phyloP scores from a whole-genome alignment of 2,113 vertebrate species.

The Bungarus multicinctus region DNA sequence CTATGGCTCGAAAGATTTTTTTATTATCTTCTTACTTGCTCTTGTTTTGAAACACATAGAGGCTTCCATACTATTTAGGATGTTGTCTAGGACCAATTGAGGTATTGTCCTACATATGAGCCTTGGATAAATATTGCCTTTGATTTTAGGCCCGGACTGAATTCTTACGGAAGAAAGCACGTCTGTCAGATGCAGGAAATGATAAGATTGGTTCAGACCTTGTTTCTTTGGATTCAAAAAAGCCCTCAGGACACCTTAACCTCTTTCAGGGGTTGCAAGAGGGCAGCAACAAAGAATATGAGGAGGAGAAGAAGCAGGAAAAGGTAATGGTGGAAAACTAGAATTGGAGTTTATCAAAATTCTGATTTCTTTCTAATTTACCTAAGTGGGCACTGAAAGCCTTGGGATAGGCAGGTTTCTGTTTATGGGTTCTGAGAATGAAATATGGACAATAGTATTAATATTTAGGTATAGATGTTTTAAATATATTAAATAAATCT shows the following conservation, averaged over 20 bases:
- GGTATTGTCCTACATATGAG: neutral
- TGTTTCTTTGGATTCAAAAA: constrained; percentile 11
- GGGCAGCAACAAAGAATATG: constrained; percentile 79
- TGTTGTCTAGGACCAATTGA: neutral
- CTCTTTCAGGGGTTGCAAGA: constrained; percentile 80
- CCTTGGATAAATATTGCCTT: neutral
- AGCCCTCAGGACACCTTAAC: constrained; percentile 68
- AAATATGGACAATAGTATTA: neutral
- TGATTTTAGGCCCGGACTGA: constrained; percentile 80
- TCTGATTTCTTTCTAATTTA: neutral
- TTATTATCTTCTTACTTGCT: neutral
- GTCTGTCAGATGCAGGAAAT: constrained; percentile 43
- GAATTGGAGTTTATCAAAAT: neutral
- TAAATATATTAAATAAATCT: neutral
- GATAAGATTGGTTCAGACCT: neutral
- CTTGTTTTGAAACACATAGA: neutral
- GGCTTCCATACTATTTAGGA: neutral
- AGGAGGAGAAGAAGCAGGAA: constrained; percentile 83
- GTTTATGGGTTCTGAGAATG: neutral
- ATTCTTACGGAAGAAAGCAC: constrained; percentile 77
- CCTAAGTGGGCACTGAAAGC: neutral
- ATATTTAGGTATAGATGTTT: neutral
- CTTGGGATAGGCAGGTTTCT: neutral
- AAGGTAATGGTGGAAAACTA: constrained; percentile 60
- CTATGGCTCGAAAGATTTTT: neutral